These are phyloP conservation scores for Norana najaformis DNA, from an alignment of 2,888 invertebrate genomes.

Conservation along the genomic window DNA sequence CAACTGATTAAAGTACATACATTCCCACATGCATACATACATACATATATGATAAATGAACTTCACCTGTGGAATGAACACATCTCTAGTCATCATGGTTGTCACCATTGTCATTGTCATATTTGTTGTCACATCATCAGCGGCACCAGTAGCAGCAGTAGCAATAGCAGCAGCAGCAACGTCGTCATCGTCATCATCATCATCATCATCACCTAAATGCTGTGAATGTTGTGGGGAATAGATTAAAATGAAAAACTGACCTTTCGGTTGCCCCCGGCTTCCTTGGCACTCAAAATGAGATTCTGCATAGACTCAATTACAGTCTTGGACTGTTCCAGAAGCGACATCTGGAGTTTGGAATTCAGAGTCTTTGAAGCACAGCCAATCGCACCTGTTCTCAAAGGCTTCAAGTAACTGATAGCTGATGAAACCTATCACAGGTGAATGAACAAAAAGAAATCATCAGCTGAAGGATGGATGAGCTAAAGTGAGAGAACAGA, in stretches of 20 bases:
- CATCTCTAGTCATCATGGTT: too few species aligned
- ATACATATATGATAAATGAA: too few species aligned
- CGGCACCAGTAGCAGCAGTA: too few species aligned
- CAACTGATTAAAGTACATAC: too few species aligned
- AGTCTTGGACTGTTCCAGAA: constrained; percentile 89
- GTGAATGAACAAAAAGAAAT: background rate
- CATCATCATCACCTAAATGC: background rate
- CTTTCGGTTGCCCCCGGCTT: constrained; percentile 89
- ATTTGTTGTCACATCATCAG: background rate
- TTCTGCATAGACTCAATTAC: constrained; percentile 90
- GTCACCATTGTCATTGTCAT: too few species aligned
- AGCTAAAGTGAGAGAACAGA: background rate
- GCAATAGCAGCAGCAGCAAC: too few species aligned
- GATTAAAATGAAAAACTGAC: constrained; percentile 58
- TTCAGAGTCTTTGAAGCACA: constrained; percentile 79
- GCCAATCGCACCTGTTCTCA: constrained; percentile 81
- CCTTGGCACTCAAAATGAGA: constrained; percentile 80
- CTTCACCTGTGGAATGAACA: too few species aligned
- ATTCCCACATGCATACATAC: too few species aligned
- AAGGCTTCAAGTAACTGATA: constrained; percentile 61
- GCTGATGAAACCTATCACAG: background rate
- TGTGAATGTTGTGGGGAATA: background rate
- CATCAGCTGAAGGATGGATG: background rate
- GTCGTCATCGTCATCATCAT: background rate
- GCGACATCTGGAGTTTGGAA: constrained; percentile 80